A percentile compares a stretch with the other conserved stretches of the same genome.
phyloP scores from a whole-genome alignment of 2,113 vertebrate species.

The Apistogramma diplotaenia region DNA sequence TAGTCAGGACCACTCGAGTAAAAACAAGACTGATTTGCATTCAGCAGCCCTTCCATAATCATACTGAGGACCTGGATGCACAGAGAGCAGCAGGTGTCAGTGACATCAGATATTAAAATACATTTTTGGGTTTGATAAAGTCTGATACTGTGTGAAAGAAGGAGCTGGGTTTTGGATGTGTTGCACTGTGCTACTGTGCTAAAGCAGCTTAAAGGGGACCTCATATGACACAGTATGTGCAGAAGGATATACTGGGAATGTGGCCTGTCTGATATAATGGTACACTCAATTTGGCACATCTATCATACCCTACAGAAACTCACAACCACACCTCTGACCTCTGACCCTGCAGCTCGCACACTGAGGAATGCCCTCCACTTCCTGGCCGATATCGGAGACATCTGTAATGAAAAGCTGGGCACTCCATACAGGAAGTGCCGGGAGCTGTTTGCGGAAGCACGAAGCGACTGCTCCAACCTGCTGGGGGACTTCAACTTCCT shows the following conservation, averaged over 20 bases:
- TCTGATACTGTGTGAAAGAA: background rate
- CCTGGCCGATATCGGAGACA: constrained; percentile 70
- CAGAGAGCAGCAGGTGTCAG: background rate
- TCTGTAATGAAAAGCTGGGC: constrained; percentile 84
- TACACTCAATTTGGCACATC: no score
- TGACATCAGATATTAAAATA: background rate
- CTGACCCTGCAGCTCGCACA: constrained; percentile 72
- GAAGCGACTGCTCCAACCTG: constrained; percentile 66
- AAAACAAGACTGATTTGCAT: background rate
- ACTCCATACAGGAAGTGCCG: constrained; percentile 78
- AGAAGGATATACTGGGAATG: no score
- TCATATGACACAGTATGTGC: no score
- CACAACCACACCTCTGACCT: background rate
- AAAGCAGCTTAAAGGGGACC: background rate
- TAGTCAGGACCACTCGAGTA: no score
- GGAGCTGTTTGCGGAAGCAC: constrained; percentile 69
- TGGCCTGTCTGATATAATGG: no score
- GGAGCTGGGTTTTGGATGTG: background rate
- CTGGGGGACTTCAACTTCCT: constrained; percentile 75
- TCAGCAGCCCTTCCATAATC: no score
- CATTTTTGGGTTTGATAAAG: background rate
- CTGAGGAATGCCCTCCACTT: constrained; percentile 83
- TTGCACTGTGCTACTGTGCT: background rate
- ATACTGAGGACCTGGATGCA: no score
- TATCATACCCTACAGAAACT: background rate